These are phyloP conservation scores for Mamestra configurata DNA, from an alignment of 1,140 invertebrate genomes.

Conservation along the genomic window DNA sequence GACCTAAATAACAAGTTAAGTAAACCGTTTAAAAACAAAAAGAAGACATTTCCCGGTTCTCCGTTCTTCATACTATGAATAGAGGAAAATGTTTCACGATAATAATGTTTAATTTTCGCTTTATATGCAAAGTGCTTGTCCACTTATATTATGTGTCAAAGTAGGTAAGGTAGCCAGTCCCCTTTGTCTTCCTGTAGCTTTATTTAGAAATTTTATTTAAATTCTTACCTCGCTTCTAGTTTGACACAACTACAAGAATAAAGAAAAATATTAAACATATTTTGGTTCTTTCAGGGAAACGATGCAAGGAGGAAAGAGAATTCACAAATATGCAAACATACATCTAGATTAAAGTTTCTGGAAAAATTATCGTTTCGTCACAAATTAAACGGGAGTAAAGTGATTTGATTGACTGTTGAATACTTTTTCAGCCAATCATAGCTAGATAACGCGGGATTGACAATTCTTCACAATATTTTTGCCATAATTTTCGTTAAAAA, in stretches of 20 bases:
- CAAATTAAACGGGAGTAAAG: no score
- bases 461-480: no score
- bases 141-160: constrained; percentile 32
- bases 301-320: no score
- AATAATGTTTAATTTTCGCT: constrained; percentile 39
- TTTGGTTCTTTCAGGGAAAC: background rate
- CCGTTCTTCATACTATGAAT: background rate
- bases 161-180: constrained; percentile 3
- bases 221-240: background rate
- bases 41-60: background rate
- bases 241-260: background rate
- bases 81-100: constrained; percentile 1
- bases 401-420: no score
- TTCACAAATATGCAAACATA: no score
- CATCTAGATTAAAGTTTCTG: no score
- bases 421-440: no score
- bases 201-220: background rate
- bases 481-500: no score
- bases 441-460: no score
- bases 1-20: background rate
- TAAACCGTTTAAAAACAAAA: background rate
- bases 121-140: constrained; percentile 40
- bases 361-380: no score
- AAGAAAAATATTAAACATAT: background rate
- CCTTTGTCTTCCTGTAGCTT: background rate